Conservation (phyloP, 2,797 vertebrate genomes). For the Remorina albescens region DNA sequence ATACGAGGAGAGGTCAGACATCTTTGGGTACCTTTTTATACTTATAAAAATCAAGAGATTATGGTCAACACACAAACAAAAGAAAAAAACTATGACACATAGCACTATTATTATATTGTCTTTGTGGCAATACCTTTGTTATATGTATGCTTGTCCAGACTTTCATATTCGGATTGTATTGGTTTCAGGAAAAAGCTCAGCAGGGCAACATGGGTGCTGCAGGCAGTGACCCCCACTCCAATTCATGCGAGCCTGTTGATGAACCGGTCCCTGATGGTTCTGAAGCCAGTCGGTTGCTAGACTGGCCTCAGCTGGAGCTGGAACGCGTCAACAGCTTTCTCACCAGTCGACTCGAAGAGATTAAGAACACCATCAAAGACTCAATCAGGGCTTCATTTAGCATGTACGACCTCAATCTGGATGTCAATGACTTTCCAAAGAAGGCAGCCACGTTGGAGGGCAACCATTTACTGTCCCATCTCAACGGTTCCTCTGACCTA, state of each 20-base stretch:
- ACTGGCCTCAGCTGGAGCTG: slow-evolving; percentile 96
- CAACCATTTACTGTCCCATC: slow-evolving; percentile 92
- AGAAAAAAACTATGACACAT: background rate
- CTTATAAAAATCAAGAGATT: background rate
- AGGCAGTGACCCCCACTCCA: slow-evolving; percentile 75
- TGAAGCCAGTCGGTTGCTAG: slow-evolving; percentile 87
- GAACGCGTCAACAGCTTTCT: slow-evolving; percentile 98
- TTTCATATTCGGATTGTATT: background rate
- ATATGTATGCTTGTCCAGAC: background rate
- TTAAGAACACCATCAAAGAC: slow-evolving; percentile 98
- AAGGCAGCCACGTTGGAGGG: slow-evolving; percentile 93
- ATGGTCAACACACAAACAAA: background rate
- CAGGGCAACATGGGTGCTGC: slow-evolving; percentile 75
- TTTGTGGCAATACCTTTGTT: background rate
- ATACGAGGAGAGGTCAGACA: background rate
- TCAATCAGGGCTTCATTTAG: slow-evolving; percentile 97
- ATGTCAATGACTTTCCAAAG: slow-evolving; percentile 96
- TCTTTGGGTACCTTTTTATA: background rate
- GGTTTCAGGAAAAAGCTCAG: slow-evolving; percentile 91
- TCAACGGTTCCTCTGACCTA: slow-evolving; percentile 92
- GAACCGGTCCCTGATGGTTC: slow-evolving; percentile 77
- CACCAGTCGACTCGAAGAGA: slow-evolving; percentile 97
- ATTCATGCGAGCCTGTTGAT: slow-evolving; percentile 72
- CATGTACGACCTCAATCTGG: slow-evolving; percentile 95
- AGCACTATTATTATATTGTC: background rate